Base-by-base conservation (phyloP, 2,797 vertebrate species). In the Macropus fuliginosus region DNA sequence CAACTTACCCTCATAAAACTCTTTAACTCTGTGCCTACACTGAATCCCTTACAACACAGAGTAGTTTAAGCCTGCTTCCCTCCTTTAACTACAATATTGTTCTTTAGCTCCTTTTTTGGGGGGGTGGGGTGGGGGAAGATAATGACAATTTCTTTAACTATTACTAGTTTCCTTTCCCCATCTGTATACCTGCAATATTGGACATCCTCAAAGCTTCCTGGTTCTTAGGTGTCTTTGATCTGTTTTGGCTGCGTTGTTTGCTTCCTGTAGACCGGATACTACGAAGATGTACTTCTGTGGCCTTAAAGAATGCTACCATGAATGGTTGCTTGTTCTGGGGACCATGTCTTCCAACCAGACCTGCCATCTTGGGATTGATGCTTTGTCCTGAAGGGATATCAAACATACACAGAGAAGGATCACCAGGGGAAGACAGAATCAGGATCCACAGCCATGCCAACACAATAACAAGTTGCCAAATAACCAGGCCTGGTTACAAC, bases 301-400 rank as follows among this genome's bases (percentile, higher is more conserved):
- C 99, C 99, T 99, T 99, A 98, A 99, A 99, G 98, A 99, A 99
- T 97, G 99, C 99, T 96, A 99, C 99, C 93, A 99, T 99, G 99
- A 99, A 99, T 3, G 99, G 99, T 97, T 99, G 99, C 98, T 99
- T 99, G 98, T 99, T 99, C 98, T 99, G 99, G 0, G 99, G 99
- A 92, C 99, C 99, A 0, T 99, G 99, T 94, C 99, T 99, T 91
- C 99, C 99, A 1, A 99, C 99, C 27, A 99, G 99, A 62, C 99
- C 99, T 0, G 99, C 99, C 98, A 99, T 91, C 66, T 99, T 99
- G 97, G 99, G 99, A 92, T 99, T 99, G 97, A 99, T 98, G 95
- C 99, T 99, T 97, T 99, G 99, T 31, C 99, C 99, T 99, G 98
- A 55, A 97, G 96, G 28, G 40, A 52, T 2, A 92, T 0, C 12